Conservation (phyloP, 2,888 invertebrate genomes). For the Dolichopus griseipennis region DNA sequence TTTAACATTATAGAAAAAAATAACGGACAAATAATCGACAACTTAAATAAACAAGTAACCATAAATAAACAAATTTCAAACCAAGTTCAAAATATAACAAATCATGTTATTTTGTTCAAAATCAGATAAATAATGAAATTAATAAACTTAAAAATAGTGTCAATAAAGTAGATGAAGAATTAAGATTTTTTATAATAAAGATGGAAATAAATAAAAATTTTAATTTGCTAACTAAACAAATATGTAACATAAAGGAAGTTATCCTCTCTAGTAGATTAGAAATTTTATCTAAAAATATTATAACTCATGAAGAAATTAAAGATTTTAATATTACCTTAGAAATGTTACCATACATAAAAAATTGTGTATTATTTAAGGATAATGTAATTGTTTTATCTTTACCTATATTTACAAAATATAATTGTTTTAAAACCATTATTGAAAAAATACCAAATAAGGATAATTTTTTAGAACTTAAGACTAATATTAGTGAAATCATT, state of each 20-base stretch:
- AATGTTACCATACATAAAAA: conserved; percentile 13
- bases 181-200: conserved; percentile 9
- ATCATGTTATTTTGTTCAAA: conserved; percentile 11
- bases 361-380: conserved; percentile 11
- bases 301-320: conserved; percentile 14
- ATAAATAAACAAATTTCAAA: conserved; percentile 15
- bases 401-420: conserved; percentile 10
- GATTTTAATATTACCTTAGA: conserved; percentile 14
- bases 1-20: conserved; percentile 13
- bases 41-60: conserved; percentile 11
- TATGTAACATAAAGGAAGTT: conserved; percentile 14
- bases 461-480: conserved; percentile 14
- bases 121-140: conserved; percentile 11
- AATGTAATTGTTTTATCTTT: conserved; percentile 12
- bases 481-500: conserved; percentile 9
- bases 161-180: conserved; percentile 8
- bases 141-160: conserved; percentile 10
- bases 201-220: conserved; percentile 13
- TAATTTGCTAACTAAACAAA: conserved; percentile 12
- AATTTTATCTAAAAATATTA: too few species aligned
- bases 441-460: conserved; percentile 16
- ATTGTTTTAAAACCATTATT: conserved; percentile 11
- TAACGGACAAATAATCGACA: conserved; percentile 1
- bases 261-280: too few species aligned
- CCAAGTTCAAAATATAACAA: conserved; percentile 13